Percentiles rank a stretch among this genome's conserved stretches.
Conservation (phyloP, 2,888 invertebrate species). For the Linyphia triangularis region DNA sequence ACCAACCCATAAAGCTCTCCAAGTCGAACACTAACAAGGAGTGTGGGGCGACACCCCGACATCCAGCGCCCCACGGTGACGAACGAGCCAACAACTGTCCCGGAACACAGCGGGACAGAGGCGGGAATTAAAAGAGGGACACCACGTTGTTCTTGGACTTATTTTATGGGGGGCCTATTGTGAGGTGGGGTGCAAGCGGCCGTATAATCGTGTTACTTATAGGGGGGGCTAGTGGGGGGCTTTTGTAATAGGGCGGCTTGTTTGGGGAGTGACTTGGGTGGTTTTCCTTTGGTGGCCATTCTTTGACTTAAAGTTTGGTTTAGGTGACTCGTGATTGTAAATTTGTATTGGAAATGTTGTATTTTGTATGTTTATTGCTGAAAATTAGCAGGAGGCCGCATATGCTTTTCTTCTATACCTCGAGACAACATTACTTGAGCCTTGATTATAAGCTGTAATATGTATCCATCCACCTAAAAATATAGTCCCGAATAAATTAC, state of each 20-base stretch:
- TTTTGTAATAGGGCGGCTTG: constrained; percentile 42
- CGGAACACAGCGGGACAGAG: constrained; percentile 29
- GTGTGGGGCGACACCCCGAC: constrained; percentile 46
- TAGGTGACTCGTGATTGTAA: too few species aligned
- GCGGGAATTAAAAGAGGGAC: constrained; percentile 47
- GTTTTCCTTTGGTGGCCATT: background rate
- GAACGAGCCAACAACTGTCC: constrained; percentile 17
- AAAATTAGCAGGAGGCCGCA: too few species aligned
- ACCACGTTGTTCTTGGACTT: constrained; percentile 48
- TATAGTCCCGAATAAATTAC: too few species aligned
- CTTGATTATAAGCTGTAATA: too few species aligned
- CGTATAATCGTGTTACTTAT: constrained; percentile 27
- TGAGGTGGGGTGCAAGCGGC: constrained; percentile 1
- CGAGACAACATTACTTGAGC: too few species aligned
- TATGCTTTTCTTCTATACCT: too few species aligned
- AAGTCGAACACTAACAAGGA: background rate
- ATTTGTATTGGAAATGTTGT: too few species aligned
- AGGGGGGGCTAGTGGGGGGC: constrained; percentile 13
- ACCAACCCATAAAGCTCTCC: constrained; percentile 13
- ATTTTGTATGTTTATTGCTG: too few species aligned
- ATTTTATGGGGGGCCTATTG: constrained; percentile 34
- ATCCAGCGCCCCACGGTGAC: constrained; percentile 60
- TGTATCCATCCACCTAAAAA: too few species aligned
- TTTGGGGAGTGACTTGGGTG: constrained; percentile 51
- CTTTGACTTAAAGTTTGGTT: too few species aligned